Evolutionary conservation across 2,888 invertebrate species (phyloP).

Genomic region (Ormyrus thymus): DNA sequence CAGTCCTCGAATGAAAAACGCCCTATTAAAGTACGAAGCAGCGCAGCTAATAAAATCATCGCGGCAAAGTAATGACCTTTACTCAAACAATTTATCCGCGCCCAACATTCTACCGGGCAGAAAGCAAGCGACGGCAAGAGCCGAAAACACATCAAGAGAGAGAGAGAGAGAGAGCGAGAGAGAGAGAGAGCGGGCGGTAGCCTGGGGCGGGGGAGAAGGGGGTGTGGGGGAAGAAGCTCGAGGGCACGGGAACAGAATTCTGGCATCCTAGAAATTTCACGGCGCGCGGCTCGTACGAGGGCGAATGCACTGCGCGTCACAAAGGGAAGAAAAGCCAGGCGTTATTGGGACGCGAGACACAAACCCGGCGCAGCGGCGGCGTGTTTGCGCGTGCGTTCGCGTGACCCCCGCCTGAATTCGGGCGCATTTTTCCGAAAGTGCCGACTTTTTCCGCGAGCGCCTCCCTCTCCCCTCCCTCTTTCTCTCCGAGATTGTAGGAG

Average conservation of each 20-base stretch:
- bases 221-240: background rate
- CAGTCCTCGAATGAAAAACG: too few species aligned
- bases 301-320: slow-evolving; percentile 26
- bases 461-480: background rate
- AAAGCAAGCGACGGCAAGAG: background rate
- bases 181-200: background rate
- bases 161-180: background rate
- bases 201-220: background rate
- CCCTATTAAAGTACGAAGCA: too few species aligned
- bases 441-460: background rate
- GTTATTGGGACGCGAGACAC: slow-evolving; percentile 33
- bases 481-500: too few species aligned
- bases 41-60: slow-evolving; percentile 13
- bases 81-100: slow-evolving; percentile 20
- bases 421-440: background rate
- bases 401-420: background rate
- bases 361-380: background rate
- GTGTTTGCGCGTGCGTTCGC: background rate
- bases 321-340: slow-evolving; percentile 48
- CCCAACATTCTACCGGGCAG: background rate
- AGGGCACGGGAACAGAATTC: slow-evolving; percentile 33
- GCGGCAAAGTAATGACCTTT: slow-evolving; percentile 18
- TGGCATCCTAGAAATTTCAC: slow-evolving; percentile 52
- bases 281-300: slow-evolving; percentile 13
- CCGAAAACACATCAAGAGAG: background rate